Base-by-base conservation (phyloP, 2,888 invertebrate species). In the Stenodera caucasica region DNA sequence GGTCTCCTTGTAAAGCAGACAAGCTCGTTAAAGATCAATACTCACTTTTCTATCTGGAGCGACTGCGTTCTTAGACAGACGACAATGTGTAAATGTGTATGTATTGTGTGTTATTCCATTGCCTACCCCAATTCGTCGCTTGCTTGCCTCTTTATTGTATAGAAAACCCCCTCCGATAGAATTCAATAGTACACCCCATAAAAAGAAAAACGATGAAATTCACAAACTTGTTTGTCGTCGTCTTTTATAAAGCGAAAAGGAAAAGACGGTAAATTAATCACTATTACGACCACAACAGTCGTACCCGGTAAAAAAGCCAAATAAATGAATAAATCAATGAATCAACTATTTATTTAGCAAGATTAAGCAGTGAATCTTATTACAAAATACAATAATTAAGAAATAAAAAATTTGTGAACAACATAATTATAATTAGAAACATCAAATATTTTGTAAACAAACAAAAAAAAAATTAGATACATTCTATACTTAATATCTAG, bases 11-110 rank as follows among this genome's bases (percentile, higher is more conserved):
- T 49, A 60, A 33, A 40, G 32, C 61, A 61, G 61, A 61, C 61
- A 45, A 52, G 57, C 57, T 57, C 55, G 50, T 33, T 58, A 23
- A 52, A 58, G 61, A 61, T 61, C 61, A 61, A 61, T 61, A 61
- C 61, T 52, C 21, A 40, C 9, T 40, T 21, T 11, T 40, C 45
- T 29, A 58, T 26, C 35, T 55, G 55, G 52, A 40, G 61, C 61
- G 61, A 35, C 61, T 61, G 61, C 61, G 61, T 61, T 61, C 61
- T 61, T 58, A 61, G 53, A 60, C 56, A 49, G 55, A 55, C 51
- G 32, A 37, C 15, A 37, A 6, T 14, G 6, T 35, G 26, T 26
- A 5, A 26, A n/a, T 37, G 11, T 37, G 37, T 37, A 15, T 37
- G 37, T 37, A 15, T 26, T 37, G 37, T 18, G 18, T 50, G 32